phyloP scores from a whole-genome alignment of 2,888 invertebrate species.

The Clepsis dumicolana region DNA sequence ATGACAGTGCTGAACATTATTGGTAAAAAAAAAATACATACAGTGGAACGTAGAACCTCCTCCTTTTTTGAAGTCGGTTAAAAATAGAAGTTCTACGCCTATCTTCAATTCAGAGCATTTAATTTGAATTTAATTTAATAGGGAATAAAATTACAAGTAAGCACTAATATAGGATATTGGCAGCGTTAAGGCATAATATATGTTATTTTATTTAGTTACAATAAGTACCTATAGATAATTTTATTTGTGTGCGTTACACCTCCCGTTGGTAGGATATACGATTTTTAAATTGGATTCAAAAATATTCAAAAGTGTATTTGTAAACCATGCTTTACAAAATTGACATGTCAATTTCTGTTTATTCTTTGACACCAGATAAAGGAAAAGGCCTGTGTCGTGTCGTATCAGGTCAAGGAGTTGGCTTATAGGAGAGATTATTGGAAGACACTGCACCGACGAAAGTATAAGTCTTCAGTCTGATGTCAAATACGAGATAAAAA shows the following conservation, averaged over 20 bases:
- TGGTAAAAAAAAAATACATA: no score
- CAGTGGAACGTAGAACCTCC: no score
- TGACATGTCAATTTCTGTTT: not conserved
- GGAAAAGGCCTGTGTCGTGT: no score
- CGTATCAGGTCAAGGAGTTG: no score
- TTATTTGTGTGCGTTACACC: not conserved
- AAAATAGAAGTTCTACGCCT: no score
- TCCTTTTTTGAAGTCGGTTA: no score
- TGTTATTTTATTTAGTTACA: not conserved
- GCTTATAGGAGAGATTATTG: no score
- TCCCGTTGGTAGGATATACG: not conserved
- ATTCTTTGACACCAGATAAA: no score
- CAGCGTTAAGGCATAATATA: slow-evolving; percentile 1
- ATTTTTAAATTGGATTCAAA: not conserved
- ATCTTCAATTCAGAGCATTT: not conserved
- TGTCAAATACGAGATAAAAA: no score
- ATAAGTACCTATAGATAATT: not conserved
- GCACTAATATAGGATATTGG: slow-evolving; percentile 4
- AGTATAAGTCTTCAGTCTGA: no score
- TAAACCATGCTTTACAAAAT: not conserved
- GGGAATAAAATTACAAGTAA: not conserved
- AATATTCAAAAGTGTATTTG: slow-evolving; percentile 7
- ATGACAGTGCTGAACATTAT: no score
- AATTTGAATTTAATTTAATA: not conserved
- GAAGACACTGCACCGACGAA: no score